Evolutionary conservation across 2,797 vertebrate species (phyloP).

Genomic region (Huso huso): DNA sequence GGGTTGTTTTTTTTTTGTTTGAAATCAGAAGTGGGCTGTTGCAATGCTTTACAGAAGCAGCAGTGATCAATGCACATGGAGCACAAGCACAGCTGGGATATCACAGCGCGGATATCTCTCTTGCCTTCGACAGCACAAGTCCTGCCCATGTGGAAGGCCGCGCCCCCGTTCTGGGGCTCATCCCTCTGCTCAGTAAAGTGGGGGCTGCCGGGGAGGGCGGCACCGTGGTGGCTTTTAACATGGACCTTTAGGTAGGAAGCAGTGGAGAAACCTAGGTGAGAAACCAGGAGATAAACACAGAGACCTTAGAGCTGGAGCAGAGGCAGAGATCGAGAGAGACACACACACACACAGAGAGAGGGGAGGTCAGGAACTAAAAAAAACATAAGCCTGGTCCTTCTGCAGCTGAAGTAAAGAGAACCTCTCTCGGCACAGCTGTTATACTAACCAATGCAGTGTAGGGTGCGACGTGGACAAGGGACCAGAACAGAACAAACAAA

Average conservation of each 20-base stretch:
- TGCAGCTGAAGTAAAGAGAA: too few relatives aligned
- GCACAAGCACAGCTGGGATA: slow-evolving; percentile 24
- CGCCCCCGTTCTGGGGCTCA: slow-evolving; percentile 91
- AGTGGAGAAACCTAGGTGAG: slow-evolving; percentile 93
- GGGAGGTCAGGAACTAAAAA: too few relatives aligned
- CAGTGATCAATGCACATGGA: not conserved
- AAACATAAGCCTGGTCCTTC: too few relatives aligned
- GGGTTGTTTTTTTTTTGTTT: not conserved
- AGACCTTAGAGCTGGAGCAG: slow-evolving; percentile 36
- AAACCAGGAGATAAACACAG: slow-evolving; percentile 58
- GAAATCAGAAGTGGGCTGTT: not conserved
- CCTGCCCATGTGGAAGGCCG: slow-evolving; percentile 97
- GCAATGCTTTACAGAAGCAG: slow-evolving; percentile 2
- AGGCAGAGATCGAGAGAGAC: not conserved
- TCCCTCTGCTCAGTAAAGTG: slow-evolving; percentile 87
- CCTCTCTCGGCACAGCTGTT: too few relatives aligned
- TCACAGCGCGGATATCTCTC: slow-evolving; percentile 61
- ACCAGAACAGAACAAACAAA: too few relatives aligned
- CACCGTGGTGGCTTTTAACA: slow-evolving; percentile 98
- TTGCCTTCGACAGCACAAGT: slow-evolving; percentile 99
- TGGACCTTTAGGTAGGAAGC: slow-evolving; percentile 99
- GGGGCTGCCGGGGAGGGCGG: slow-evolving; percentile 61
- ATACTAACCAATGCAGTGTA: too few relatives aligned
- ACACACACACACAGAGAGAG: not conserved
- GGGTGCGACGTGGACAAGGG: too few relatives aligned